Base-by-base conservation (phyloP, 1,140 invertebrate genomes). In the Rhyzopertha dominica region DNA sequence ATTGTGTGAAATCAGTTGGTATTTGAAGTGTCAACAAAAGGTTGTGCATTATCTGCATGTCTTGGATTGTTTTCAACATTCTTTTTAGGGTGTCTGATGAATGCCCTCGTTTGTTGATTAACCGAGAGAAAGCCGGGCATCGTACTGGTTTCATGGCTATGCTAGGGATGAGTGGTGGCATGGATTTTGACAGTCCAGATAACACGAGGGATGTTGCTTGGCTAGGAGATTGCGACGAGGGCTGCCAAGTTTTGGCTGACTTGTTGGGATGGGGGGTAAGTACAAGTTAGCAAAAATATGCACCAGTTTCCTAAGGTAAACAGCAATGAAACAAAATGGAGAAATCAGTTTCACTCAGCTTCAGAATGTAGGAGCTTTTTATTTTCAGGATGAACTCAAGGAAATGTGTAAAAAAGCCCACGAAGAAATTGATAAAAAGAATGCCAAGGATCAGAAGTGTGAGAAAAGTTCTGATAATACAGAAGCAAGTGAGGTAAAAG, bases 221-320 rank as follows among this genome's bases (percentile, higher is more conserved):
- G 67, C 68, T 92, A 24, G 90, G 90, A 1, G 82, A 90, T 54
- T 95, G 92, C 67, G 92, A 98, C 71, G 81, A 85, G 38, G 90
- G 89, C 2, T 89, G 87, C 62, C 62, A 74, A 51, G 67, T 79
- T 9, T 64, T 97, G 18, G 90, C 87, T 16, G 81, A 90, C 25
- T 79, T 80, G 60, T 71, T 97, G 2, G 91, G 88, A 13, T 96
- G 90, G 90, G 76, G 74, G 13, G 81, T 82, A 63, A 71, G 75
- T 73, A 45, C 34, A 43, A 57, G 40, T 22, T 48, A 28, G 12
- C 5, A 35, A 4, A 42, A 28, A 16, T 44, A n/a, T n/a, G n/a
- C n/a, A n/a, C n/a, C n/a, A n/a, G n/a, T n/a, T 23, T 46, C 19
- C 45, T 20, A 25, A n/a, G n/a, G n/a, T n/a, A n/a, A n/a, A n/a